Conservation (phyloP, 1,140 invertebrate species). For the Pachypeltis micranthus region DNA sequence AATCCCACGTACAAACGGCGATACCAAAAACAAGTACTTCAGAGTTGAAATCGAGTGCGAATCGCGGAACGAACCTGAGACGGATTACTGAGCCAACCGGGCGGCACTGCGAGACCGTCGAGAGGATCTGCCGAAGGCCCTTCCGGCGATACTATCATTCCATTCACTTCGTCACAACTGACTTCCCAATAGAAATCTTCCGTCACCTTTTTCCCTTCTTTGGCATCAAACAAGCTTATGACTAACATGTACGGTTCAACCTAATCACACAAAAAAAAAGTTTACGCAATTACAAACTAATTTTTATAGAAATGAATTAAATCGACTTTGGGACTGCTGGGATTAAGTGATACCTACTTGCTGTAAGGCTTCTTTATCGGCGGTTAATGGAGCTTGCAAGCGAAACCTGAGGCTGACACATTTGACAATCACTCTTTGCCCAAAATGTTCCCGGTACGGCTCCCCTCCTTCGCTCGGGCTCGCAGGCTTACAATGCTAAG, state of each 20-base stretch:
- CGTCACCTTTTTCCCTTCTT: constrained; percentile 71
- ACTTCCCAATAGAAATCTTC: constrained; percentile 90
- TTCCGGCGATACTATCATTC: constrained; percentile 22
- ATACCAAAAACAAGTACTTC: neutral
- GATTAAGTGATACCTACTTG: constrained; percentile 46
- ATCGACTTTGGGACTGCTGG: neutral
- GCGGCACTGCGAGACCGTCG: constrained; percentile 3
- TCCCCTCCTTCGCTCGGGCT: constrained; percentile 38
- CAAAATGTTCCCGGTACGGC: constrained; percentile 71
- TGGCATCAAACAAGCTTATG: constrained; percentile 74
- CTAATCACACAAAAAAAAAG: constrained; percentile 31
- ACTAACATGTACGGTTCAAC: constrained; percentile 85
- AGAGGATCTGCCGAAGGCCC: constrained; percentile 17
- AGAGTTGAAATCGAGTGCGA: neutral
- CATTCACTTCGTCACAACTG: constrained; percentile 39
- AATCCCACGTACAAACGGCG: neutral
- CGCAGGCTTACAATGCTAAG: constrained; percentile 28
- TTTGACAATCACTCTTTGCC: constrained; percentile 66
- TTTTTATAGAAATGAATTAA: constrained; percentile 6
- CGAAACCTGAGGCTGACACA: constrained; percentile 71
- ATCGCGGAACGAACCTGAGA: constrained; percentile 13
- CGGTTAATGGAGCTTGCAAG: constrained; percentile 65
- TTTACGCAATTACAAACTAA: neutral
- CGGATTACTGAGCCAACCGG: constrained; percentile 18
- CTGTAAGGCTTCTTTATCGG: constrained; percentile 58